A percentile compares a stretch with the other conserved stretches of the same genome.
These are phyloP conservation scores for Thinocorus orbignyianus DNA, from an alignment of 2,113 vertebrate species.

Conservation along the genomic window DNA sequence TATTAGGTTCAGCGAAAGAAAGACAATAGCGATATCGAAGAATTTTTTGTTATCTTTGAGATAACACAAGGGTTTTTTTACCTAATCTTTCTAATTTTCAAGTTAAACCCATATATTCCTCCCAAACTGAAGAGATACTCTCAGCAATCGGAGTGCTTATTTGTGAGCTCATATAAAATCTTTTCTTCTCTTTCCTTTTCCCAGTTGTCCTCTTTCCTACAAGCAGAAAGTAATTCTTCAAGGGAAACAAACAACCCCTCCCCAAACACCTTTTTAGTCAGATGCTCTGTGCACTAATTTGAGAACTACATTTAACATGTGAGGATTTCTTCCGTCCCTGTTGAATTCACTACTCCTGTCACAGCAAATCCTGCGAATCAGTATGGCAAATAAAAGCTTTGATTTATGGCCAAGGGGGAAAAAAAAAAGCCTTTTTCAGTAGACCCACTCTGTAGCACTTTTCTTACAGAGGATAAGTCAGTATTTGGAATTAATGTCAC, in stretches of 20 bases:
- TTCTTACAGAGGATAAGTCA: not conserved
- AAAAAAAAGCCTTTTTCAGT: not conserved
- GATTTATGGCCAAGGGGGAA: not conserved
- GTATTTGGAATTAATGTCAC: not conserved
- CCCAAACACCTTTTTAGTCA: not conserved
- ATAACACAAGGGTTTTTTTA: not conserved
- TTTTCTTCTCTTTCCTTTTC: not conserved
- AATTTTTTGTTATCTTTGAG: not conserved
- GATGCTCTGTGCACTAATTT: not conserved
- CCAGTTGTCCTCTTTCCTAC: not conserved
- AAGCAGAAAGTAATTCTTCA: not conserved
- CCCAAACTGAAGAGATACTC: not conserved
- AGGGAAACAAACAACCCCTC: not conserved
- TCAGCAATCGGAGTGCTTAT: not conserved
- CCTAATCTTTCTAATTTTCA: not conserved
- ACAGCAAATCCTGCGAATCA: not conserved
- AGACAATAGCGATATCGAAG: not conserved
- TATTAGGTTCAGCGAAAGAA: not conserved
- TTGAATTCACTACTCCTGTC: not conserved
- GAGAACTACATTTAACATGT: not conserved
- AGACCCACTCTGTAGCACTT: not conserved
- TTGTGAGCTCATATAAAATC: not conserved
- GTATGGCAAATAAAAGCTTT: not conserved
- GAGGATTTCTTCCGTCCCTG: not conserved
- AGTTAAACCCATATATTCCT: not conserved